Conservation (phyloP, 2,888 invertebrate genomes). For the Lottia scabra region DNA sequence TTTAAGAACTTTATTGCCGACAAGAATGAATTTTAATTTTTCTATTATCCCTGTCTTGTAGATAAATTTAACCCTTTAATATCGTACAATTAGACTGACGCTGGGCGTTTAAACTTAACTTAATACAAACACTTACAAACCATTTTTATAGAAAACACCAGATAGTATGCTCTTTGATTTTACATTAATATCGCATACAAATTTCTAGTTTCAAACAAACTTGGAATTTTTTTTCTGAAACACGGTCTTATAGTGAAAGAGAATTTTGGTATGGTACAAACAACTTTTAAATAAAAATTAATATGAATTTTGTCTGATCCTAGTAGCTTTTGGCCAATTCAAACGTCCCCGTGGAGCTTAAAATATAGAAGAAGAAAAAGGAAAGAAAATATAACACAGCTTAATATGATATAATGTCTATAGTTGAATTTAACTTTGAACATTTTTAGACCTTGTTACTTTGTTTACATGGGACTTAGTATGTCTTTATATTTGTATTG, state of each 20-base stretch:
- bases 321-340: too few species aligned
- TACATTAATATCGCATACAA: background rate
- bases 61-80: background rate
- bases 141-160: background rate
- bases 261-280: background rate
- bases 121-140: background rate
- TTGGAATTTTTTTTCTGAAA: background rate
- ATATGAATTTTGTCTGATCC: too few species aligned
- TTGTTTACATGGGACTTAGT: too few species aligned
- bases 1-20: background rate
- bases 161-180: background rate
- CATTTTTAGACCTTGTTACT: too few species aligned
- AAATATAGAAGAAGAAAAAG: too few species aligned
- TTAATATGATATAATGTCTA: too few species aligned
- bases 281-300: too few species aligned
- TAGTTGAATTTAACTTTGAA: too few species aligned
- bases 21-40: background rate
- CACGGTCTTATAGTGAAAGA: background rate
- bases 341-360: too few species aligned
- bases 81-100: background rate
- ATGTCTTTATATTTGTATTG: too few species aligned
- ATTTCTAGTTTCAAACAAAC: background rate
- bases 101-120: background rate
- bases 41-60: background rate
- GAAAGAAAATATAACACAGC: too few species aligned